Evolutionary conservation across 2,797 vertebrate species (phyloP).

Genomic region (Ceryle rudis): DNA sequence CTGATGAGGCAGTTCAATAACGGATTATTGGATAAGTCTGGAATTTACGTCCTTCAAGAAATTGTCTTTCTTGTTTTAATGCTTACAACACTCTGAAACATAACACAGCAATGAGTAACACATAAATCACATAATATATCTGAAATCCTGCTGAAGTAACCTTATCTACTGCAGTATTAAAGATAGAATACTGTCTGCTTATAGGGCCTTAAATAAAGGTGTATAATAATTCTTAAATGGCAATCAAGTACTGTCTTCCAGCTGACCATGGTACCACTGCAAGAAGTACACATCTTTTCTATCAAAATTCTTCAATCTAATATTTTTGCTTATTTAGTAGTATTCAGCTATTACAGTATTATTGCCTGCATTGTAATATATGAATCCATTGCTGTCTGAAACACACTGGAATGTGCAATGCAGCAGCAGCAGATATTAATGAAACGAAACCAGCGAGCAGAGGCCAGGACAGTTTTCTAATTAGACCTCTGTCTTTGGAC

Average conservation of each 20-base stretch:
- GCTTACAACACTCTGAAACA: slow-evolving; percentile 37
- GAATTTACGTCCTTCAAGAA: not conserved
- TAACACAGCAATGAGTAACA: slow-evolving; percentile 4
- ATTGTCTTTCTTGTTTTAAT: slow-evolving; percentile 38
- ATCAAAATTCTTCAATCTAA: not conserved
- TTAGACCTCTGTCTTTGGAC: not conserved
- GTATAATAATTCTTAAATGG: not conserved
- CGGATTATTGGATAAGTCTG: slow-evolving; percentile 44
- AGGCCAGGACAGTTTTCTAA: not conserved
- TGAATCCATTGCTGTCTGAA: not conserved
- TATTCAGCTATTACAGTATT: not conserved
- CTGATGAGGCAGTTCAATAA: slow-evolving; percentile 12
- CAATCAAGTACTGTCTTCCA: not conserved
- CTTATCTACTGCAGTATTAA: slow-evolving; percentile 21
- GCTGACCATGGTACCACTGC: not conserved
- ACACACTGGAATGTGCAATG: not conserved
- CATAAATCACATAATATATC: slow-evolving; percentile 33
- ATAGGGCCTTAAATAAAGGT: not conserved
- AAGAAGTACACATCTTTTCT: not conserved
- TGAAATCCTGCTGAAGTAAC: slow-evolving; percentile 9
- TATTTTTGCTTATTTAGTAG: not conserved
- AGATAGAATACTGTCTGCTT: not conserved
- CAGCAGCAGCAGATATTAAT: not conserved
- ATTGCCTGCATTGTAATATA: not conserved
- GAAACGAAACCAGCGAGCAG: not conserved